phyloP scores from a whole-genome alignment of 2,797 vertebrate genomes.

The Borostomias antarcticus region DNA sequence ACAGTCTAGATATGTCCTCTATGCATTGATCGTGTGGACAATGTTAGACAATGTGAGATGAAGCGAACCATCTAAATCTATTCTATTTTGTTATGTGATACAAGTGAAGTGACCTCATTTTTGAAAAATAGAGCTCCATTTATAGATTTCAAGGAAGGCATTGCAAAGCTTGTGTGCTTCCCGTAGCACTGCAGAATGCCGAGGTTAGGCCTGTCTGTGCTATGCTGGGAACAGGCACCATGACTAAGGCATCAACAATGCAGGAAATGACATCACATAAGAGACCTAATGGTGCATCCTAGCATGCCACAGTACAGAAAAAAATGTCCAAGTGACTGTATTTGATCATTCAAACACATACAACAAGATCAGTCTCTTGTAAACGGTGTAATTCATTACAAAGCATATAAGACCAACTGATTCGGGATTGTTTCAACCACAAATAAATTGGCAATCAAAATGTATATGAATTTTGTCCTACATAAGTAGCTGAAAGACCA shows the following conservation, averaged over 20 bases:
- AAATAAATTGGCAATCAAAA: constrained; percentile 26
- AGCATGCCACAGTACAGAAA: constrained; percentile 3
- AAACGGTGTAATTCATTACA: too few species aligned
- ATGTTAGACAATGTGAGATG: constrained; percentile 54
- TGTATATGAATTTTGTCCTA: constrained; percentile 31
- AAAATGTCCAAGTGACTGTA: not conserved
- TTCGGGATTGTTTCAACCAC: constrained; percentile 4
- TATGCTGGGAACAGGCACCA: not conserved
- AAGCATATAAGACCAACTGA: not conserved
- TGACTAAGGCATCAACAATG: not conserved
- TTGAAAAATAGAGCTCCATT: constrained; percentile 64
- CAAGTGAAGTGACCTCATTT: constrained; percentile 69
- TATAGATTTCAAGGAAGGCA: constrained; percentile 64
- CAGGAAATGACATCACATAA: not conserved
- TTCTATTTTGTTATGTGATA: constrained; percentile 56
- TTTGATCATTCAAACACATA: too few species aligned
- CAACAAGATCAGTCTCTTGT: too few species aligned
- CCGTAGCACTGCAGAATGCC: constrained; percentile 51
- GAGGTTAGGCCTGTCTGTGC: constrained; percentile 16
- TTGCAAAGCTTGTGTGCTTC: constrained; percentile 43
- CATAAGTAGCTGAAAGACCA: constrained; percentile 62
- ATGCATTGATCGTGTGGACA: constrained; percentile 55
- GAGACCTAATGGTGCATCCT: not conserved
- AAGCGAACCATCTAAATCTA: constrained; percentile 68
- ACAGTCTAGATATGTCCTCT: constrained; percentile 41